Percentiles rank a stretch among this genome's conserved stretches.
Evolutionary conservation across 1,140 invertebrate species (phyloP).

Genomic region (Nebria ingens): DNA sequence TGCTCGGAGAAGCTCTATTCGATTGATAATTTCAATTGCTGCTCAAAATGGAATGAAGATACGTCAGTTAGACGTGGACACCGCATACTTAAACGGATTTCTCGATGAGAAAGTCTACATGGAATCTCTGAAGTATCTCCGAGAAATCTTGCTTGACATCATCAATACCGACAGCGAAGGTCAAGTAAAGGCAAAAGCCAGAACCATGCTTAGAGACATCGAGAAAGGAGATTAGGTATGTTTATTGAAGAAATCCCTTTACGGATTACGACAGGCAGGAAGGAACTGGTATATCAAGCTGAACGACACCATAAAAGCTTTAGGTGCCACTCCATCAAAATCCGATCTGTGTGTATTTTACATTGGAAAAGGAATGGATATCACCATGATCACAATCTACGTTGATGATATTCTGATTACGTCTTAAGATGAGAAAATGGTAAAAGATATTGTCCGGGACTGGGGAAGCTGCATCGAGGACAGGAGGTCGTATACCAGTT

Average conservation of each 20-base stretch:
- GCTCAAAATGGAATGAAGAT: conserved; percentile 26
- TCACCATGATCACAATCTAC: conserved; percentile 20
- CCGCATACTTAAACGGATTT: conserved; percentile 33
- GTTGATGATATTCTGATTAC: conserved; percentile 24
- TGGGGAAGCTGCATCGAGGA: conserved; percentile 23
- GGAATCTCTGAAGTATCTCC: conserved; percentile 25
- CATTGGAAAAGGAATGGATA: conserved; percentile 14
- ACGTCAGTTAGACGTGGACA: conserved; percentile 33
- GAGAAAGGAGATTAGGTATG: conserved; percentile 18
- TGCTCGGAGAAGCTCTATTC: conserved; percentile 25
- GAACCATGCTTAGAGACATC: conserved; percentile 10
- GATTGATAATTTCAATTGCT: conserved; percentile 24
- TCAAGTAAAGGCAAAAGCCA: conserved; percentile 7
- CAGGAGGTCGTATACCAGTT: conserved; percentile 21
- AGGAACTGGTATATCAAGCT: conserved; percentile 22
- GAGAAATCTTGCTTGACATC: conserved; percentile 1
- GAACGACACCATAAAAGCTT: conserved; percentile 13
- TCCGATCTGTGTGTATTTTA: conserved; percentile 16
- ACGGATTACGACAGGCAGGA: conserved; percentile 27
- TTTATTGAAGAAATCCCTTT: conserved; percentile 24
- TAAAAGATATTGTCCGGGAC: conserved; percentile 16
- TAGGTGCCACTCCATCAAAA: conserved; percentile 15
- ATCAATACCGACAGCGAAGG: not conserved
- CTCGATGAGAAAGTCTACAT: conserved; percentile 32
- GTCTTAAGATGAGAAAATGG: conserved; percentile 13